Evolutionary conservation across 2,797 vertebrate genomes (phyloP).

Genomic region (Urosaurus nigricauda): DNA sequence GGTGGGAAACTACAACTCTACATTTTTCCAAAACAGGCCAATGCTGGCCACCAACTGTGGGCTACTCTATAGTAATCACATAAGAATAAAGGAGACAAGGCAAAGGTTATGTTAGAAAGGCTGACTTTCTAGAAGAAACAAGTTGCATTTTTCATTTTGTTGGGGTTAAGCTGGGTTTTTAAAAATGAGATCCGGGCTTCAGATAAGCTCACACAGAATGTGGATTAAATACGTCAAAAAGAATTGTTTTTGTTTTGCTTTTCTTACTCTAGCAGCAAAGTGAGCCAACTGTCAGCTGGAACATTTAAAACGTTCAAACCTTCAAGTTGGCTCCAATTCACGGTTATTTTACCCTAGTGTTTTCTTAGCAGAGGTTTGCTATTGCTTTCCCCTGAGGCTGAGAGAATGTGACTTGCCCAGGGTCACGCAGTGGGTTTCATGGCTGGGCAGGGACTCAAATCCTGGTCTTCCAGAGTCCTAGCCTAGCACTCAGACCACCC

Average conservation of each 20-base stretch:
- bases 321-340: too few species aligned
- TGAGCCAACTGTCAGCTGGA: background rate
- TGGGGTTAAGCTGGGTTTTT: background rate
- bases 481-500: too few species aligned
- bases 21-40: background rate
- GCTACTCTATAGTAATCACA: too few species aligned
- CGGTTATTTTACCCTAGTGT: too few species aligned
- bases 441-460: too few species aligned
- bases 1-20: background rate
- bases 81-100: too few species aligned
- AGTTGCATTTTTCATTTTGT: background rate
- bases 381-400: too few species aligned
- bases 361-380: too few species aligned
- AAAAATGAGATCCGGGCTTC: background rate
- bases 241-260: background rate
- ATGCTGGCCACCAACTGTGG: background rate
- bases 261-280: background rate
- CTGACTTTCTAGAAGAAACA: background rate
- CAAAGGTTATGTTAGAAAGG: background rate
- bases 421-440: too few species aligned
- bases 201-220: conserved; percentile 8
- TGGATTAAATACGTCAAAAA: background rate
- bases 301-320: background rate
- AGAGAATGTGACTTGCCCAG: too few species aligned
- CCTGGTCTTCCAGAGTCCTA: too few species aligned